Base-by-base conservation (phyloP, 2,888 invertebrate genomes). In the Spodoptera littoralis region DNA sequence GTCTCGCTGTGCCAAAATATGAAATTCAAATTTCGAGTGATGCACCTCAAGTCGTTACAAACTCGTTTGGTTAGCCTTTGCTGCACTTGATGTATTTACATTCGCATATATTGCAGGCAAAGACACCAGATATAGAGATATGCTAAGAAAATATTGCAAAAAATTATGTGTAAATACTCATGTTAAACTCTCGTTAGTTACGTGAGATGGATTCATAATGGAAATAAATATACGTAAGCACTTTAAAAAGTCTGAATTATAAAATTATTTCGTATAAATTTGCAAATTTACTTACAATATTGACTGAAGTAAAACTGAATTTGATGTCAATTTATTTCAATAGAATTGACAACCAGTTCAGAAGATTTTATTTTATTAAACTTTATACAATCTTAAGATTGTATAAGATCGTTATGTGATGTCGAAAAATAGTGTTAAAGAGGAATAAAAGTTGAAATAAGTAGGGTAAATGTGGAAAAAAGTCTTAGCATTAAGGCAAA, bases 31-130 rank as follows among this genome's bases (percentile, higher is more conserved):
- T 86, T 72, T 67, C 59, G 73, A 80, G 79, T 83, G 88, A 86
- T 87, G 86, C 83, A 83, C 83, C 83, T 85, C 82, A 84, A 87
- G 86, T 88, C 88, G 87, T 89, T 88, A 88, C 85, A 86, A 88
- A 87, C 87, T 88, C 88, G 86, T 89, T 88, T 87, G 83, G 85
- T 84, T 84, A 76, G 76, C 76, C 77, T 77, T 72, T 71, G 69
- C 76, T 65, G 65, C 61, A 68, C 60, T 72, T 75, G 70, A 76
- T 78, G 73, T 82, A 83, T 82, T 79, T 78, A 76, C 59, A 69
- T 78, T 70, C 53, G 18, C 30, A 54, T 76, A 65, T 51, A 71
- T 71, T 69, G 65, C 68, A 63, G 11, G 59, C 12, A 56, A 58
- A 52, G 42, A 36, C 48, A 72, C 44, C 57, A 46, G 12, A 48